A percentile compares a stretch with the other conserved stretches of the same genome.
Evolutionary conservation across 2,797 vertebrate species (phyloP).

Genomic region (Microhierax caerulescens): DNA sequence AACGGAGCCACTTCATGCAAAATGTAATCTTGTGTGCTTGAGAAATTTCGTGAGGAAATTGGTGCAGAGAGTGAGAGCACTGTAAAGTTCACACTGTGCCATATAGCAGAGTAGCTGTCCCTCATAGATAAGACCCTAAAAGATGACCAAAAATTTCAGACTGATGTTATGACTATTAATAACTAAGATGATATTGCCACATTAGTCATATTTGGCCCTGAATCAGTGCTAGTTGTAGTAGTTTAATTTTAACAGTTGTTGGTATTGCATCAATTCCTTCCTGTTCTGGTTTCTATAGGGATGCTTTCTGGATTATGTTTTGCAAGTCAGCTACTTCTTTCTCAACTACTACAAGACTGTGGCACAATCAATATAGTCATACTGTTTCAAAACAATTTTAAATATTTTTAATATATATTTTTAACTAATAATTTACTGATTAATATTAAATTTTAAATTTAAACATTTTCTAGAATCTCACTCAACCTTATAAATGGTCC

Average conservation of each 20-base stretch:
- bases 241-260: not conserved
- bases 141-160: not conserved
- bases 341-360: not conserved
- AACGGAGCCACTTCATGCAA: not conserved
- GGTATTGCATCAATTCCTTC: not conserved
- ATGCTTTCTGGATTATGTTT: not conserved
- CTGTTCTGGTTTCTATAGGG: not conserved
- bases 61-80: not conserved
- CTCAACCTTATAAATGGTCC: not conserved
- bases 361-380: not conserved
- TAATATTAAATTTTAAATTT: too few species aligned
- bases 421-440: too few species aligned
- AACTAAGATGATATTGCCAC: not conserved
- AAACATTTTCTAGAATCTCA: not conserved
- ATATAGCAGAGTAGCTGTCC: not conserved
- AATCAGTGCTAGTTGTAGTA: not conserved
- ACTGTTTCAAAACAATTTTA: not conserved
- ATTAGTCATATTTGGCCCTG: not conserved
- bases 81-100: not conserved
- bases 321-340: not conserved
- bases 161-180: not conserved
- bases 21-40: not conserved
- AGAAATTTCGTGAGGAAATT: not conserved
- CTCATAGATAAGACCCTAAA: not conserved
- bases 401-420: not conserved